Conservation (phyloP, 2,797 vertebrate genomes). For the Bradypus variegatus region DNA sequence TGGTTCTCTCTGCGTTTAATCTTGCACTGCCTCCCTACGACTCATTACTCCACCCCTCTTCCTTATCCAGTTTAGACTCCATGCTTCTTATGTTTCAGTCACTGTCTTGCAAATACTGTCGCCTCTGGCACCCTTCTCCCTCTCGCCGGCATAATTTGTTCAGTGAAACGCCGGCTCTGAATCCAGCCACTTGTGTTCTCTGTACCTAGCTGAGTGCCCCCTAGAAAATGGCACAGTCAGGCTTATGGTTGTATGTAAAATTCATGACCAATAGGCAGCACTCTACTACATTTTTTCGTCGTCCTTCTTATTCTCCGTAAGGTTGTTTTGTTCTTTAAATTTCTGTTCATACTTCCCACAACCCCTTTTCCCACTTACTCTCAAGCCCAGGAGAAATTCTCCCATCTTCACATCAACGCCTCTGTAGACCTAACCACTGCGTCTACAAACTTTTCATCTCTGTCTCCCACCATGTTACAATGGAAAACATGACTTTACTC, state of each 20-base stretch:
- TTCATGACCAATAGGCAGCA: background rate
- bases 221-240: background rate
- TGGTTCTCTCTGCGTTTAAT: background rate
- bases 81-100: background rate
- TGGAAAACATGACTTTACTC: background rate
- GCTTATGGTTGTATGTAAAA: background rate
- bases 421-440: background rate
- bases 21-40: background rate
- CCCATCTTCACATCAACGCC: background rate
- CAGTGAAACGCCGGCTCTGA: background rate
- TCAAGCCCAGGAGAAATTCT: background rate
- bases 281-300: background rate
- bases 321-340: background rate
- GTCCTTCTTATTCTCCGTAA: background rate
- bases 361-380: background rate
- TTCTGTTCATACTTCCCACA: background rate
- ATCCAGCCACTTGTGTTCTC: background rate
- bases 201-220: background rate
- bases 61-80: background rate
- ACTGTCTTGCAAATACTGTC: background rate
- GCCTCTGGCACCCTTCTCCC: background rate
- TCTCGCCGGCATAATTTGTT: background rate
- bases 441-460: background rate
- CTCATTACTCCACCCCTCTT: background rate
- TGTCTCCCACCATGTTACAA: background rate